Evolutionary conservation across 2,888 invertebrate genomes (phyloP).

Genomic region (Luperina nickerlii): DNA sequence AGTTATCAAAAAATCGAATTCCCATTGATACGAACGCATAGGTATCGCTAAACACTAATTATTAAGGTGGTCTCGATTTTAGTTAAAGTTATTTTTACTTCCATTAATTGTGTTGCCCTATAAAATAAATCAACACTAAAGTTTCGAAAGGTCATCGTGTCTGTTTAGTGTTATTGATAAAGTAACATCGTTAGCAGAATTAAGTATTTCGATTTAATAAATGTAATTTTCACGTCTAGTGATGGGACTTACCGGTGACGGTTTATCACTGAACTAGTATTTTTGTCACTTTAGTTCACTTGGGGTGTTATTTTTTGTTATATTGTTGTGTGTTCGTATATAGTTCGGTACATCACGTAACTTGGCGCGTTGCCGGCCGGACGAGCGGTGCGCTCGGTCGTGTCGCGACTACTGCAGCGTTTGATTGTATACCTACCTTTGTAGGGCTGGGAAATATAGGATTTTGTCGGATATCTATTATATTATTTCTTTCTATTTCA

Average conservation of each 20-base stretch:
- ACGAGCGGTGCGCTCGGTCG: constrained; percentile 60
- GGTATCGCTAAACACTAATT: constrained; percentile 40
- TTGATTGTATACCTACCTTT: constrained; percentile 60
- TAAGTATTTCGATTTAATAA: constrained; percentile 28
- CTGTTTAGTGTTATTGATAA: constrained; percentile 66
- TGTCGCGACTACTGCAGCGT: constrained; percentile 67
- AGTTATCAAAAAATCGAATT: constrained; percentile 78
- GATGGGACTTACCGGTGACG: constrained; percentile 57
- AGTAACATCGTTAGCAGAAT: constrained; percentile 54
- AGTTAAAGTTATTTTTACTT: constrained; percentile 42
- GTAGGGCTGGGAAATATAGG: constrained; percentile 55
- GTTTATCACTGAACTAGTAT: constrained; percentile 54
- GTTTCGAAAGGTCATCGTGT: constrained; percentile 64
- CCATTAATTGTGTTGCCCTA: constrained; percentile 59
- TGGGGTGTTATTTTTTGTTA: constrained; percentile 56
- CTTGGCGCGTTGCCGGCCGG: constrained; percentile 46
- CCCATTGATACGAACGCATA: constrained; percentile 68
- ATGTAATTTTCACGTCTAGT: constrained; percentile 20
- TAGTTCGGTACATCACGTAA: constrained; percentile 66
- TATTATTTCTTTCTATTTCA: neutral
- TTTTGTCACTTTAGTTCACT: constrained; percentile 63
- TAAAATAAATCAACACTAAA: constrained; percentile 53
- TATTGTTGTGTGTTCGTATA: constrained; percentile 63
- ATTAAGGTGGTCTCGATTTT: constrained; percentile 44
- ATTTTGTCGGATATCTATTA: constrained; percentile 45